A percentile compares a stretch with the other conserved stretches of the same genome.
These are phyloP conservation scores for Eristalinus sepulchralis DNA, from an alignment of 2,888 invertebrate species.

Conservation along the genomic window DNA sequence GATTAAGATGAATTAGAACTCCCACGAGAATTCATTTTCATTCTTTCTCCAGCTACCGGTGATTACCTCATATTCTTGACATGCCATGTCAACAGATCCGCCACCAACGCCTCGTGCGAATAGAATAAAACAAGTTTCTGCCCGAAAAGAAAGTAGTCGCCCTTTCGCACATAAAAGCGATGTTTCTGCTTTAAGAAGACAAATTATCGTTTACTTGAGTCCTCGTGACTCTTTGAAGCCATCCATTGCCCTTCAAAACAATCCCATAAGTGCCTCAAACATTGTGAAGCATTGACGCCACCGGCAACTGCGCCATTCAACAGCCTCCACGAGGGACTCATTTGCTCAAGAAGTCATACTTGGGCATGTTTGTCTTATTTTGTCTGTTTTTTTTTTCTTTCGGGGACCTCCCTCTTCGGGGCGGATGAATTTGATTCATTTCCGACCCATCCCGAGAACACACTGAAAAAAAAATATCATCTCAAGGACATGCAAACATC, in stretches of 20 bases:
- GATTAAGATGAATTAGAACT: not conserved
- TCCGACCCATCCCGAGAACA: not conserved
- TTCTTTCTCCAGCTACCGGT: not conserved
- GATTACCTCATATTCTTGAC: not conserved
- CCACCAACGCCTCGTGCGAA: not conserved
- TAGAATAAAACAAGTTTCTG: not conserved
- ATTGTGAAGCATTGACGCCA: not conserved
- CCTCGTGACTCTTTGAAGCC: not conserved
- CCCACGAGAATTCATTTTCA: not conserved
- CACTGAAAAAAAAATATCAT: not conserved
- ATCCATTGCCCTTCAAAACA: not conserved
- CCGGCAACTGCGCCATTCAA: not conserved
- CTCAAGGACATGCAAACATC: not conserved
- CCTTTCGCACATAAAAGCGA: not conserved
- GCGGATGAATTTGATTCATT: not conserved
- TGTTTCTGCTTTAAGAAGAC: not conserved
- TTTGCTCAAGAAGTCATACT: not conserved
- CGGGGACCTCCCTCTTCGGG: not conserved
- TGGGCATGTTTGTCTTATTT: not conserved
- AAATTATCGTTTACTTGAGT: not conserved
- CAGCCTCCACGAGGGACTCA: not conserved
- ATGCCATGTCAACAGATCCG: not conserved
- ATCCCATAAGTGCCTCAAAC: not conserved
- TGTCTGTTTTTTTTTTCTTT: too few species aligned
- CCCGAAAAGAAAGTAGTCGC: not conserved